phyloP scores from a whole-genome alignment of 1,140 invertebrate species.

The Zeugodacus cucurbitae region DNA sequence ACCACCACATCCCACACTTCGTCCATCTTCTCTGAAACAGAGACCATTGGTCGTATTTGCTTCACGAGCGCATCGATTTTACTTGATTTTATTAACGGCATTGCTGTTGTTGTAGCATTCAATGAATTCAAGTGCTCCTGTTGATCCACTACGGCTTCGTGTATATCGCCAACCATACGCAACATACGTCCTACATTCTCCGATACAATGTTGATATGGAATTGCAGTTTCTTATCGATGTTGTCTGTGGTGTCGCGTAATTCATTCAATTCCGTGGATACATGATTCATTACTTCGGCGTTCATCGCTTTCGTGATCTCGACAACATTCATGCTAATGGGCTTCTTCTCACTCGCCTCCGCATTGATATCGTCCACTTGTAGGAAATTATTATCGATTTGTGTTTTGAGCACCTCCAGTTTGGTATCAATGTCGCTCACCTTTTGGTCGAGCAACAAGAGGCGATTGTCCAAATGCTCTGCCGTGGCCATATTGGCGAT shows the following conservation, averaged over 20 bases:
- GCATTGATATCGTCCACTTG: slow-evolving; percentile 83
- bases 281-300: slow-evolving; percentile 79
- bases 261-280: slow-evolving; percentile 79
- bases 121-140: slow-evolving; percentile 63
- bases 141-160: slow-evolving; percentile 80
- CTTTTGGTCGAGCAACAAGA: slow-evolving; percentile 81
- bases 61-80: slow-evolving; percentile 82
- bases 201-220: slow-evolving; percentile 84
- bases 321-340: slow-evolving; percentile 80
- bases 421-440: slow-evolving; percentile 84
- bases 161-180: slow-evolving; percentile 81
- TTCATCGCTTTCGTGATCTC: slow-evolving; percentile 83
- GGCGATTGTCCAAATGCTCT: slow-evolving; percentile 70
- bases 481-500: slow-evolving; percentile 47
- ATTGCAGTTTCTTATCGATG: slow-evolving; percentile 84
- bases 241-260: slow-evolving; percentile 78
- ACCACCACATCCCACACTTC: slow-evolving; percentile 90
- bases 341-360: slow-evolving; percentile 86
- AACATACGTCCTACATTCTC: slow-evolving; percentile 82
- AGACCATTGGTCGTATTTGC: slow-evolving; percentile 83
- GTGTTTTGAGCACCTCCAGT: slow-evolving; percentile 80
- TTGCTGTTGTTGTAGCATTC: slow-evolving; percentile 69
- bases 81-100: slow-evolving; percentile 72
- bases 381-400: slow-evolving; percentile 83
- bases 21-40: slow-evolving; percentile 89